These are phyloP conservation scores for Brachypteracias leptosomus DNA, from an alignment of 2,113 vertebrate genomes.

Conservation along the genomic window DNA sequence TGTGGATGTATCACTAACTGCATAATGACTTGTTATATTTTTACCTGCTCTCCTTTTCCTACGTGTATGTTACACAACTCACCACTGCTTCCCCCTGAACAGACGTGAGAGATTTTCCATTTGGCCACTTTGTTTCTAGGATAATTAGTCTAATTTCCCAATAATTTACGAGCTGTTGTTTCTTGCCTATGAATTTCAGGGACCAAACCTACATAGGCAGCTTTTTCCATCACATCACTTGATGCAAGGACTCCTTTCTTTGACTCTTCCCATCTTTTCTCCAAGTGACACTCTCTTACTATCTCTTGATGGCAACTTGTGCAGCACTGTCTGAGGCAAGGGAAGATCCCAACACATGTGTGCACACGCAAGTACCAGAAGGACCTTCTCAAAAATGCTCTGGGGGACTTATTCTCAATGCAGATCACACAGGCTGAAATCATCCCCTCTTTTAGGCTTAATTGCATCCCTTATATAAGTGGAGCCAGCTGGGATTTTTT, in stretches of 20 bases:
- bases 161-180: neutral
- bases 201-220: rapidly evolving
- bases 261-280: neutral
- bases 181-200: neutral
- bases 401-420: conserved; percentile 2
- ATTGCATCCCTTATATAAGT: conserved; percentile 53
- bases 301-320: neutral
- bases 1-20: neutral
- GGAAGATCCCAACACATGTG: neutral
- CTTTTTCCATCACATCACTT: neutral
- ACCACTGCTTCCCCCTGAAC: neutral
- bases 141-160: neutral
- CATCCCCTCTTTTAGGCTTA: conserved; percentile 7
- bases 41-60: neutral
- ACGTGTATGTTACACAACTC: neutral
- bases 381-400: neutral
- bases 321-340: neutral
- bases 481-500: conserved; percentile 26
- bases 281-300: neutral
- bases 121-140: neutral
- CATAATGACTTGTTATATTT: neutral
- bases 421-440: conserved; percentile 40
- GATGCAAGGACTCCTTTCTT: neutral
- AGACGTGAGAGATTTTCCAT: neutral
- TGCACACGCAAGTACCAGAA: neutral